Evolutionary conservation across 2,113 vertebrate genomes (phyloP).

Genomic region (Dasyurus viverrinus): DNA sequence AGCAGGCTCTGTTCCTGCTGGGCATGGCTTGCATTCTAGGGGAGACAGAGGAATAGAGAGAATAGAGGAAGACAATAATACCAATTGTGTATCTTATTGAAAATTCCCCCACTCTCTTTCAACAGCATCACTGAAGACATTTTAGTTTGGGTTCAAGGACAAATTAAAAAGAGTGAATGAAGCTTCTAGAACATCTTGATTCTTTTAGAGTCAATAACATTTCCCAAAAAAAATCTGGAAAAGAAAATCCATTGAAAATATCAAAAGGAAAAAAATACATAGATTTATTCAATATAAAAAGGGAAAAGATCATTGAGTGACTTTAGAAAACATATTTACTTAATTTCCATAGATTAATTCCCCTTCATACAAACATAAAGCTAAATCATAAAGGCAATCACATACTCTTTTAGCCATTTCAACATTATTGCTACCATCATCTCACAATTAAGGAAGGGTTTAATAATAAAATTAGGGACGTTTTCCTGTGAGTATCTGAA

Average conservation of each 20-base stretch:
- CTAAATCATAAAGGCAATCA: not conserved
- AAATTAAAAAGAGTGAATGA: not conserved
- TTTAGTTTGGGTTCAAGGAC: not conserved
- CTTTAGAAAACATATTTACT: not conserved
- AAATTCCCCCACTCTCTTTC: not conserved
- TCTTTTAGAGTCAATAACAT: not conserved
- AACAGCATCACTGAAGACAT: not conserved
- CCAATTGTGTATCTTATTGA: not conserved
- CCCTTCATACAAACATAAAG: not conserved
- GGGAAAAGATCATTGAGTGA: not conserved
- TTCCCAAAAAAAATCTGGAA: not conserved
- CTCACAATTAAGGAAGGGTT: not conserved
- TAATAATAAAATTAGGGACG: not conserved
- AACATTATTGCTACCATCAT: not conserved
- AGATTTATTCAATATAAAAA: not conserved
- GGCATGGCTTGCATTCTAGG: constrained; percentile 91
- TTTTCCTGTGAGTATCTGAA: constrained; percentile 32
- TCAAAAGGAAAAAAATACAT: not conserved
- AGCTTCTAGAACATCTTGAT: not conserved
- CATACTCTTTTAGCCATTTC: not conserved
- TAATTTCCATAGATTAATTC: constrained; percentile 3
- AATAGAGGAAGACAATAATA: not conserved
- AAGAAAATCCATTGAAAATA: constrained; percentile 13
- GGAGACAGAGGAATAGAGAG: not conserved
- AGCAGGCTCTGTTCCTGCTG: constrained; percentile 94